Base-by-base conservation (phyloP, 2,113 vertebrate species). In the Chloropsis hardwickii region DNA sequence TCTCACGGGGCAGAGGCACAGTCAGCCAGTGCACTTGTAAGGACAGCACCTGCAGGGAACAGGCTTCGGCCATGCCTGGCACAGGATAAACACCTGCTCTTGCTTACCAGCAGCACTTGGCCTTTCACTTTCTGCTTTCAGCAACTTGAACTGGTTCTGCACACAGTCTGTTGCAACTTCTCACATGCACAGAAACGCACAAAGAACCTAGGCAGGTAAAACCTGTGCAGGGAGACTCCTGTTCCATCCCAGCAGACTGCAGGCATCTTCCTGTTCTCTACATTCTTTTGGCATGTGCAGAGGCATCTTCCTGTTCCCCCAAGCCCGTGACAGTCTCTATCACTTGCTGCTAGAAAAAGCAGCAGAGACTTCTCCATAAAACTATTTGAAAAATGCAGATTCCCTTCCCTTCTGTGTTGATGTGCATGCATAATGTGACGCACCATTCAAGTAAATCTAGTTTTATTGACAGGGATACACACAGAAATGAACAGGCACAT, bases 101-200 rank as follows among this genome's bases (percentile, higher is more conserved):
- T 78, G 35, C 89, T 65, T 19, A 73, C 93, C 81, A 62, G 96
- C 92, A 90, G 88, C 57, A 53, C 80, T 40, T 2, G 72, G 92
- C 77, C 88, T 93, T 96, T 93, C 90, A 81, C 92, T 96, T 95
- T 95, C 85, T 88, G 56, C 92, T 81, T 83, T 95, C 90, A 86
- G 77, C 79, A 65, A 33, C 4, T 2, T 44, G 44, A 96, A 90
- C 72, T 67, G 69, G 86, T 42, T 88, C 82, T 76, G 80, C 48
- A 22, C 72, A 72, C 78, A 27, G 6, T 65, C 90, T 92, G 78
- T 64, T 45, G 82, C 82, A 93, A 87, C 44, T 77, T 33, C 81
- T 50, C 16, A 33, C 10, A 54, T 0, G 17, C 2, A 9, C 40
- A 71, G 72, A 90, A 67, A 67, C 0, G 5, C 65, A 57, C 44